These are phyloP conservation scores for Cephus sareptanus DNA, from an alignment of 2,888 invertebrate species.

Conservation along the genomic window DNA sequence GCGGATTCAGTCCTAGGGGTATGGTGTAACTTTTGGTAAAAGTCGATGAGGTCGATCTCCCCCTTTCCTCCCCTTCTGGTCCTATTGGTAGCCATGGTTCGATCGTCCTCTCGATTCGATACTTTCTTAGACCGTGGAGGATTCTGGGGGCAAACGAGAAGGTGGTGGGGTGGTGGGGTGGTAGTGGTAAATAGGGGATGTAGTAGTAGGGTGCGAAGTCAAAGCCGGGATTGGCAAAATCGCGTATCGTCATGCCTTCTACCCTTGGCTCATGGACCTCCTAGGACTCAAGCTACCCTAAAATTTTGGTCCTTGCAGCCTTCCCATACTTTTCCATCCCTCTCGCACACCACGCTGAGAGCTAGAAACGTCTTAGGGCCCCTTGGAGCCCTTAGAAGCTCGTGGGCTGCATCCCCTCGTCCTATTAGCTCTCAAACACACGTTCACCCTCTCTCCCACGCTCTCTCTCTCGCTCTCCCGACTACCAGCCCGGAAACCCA, in stretches of 20 bases:
- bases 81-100: too few species aligned
- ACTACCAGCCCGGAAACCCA: slow-evolving; percentile 21
- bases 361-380: neutral
- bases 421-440: slow-evolving; percentile 11
- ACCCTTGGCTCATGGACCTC: slow-evolving; percentile 15
- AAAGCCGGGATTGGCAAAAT: slow-evolving; percentile 55
- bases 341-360: neutral
- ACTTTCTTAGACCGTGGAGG: neutral
- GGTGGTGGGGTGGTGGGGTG: too few species aligned
- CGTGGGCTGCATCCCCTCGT: slow-evolving; percentile 9
- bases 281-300: slow-evolving; percentile 7
- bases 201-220: slow-evolving; percentile 29
- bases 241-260: slow-evolving; percentile 50
- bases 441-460: slow-evolving; percentile 9
- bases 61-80: too few species aligned
- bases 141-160: too few species aligned
- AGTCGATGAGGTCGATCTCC: neutral
- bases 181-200: neutral
- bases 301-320: slow-evolving; percentile 20
- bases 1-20: neutral
- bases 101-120: neutral
- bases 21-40: neutral
- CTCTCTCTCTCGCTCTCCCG: neutral
- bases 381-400: neutral
- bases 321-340: slow-evolving; percentile 11